Conservation (phyloP, 2,113 vertebrate species). For the Acanthisitta chloris region DNA sequence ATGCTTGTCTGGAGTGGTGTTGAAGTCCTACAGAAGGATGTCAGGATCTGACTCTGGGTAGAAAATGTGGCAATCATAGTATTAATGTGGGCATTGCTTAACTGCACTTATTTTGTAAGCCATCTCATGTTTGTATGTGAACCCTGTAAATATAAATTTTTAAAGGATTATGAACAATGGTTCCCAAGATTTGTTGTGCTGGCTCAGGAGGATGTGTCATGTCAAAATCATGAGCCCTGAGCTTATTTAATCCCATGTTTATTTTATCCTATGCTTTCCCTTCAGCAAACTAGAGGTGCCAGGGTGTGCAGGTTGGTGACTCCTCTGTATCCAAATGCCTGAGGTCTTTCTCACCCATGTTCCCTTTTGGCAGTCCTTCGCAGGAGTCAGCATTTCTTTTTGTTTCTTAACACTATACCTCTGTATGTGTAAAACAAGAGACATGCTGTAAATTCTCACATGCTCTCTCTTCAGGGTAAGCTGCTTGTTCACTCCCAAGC, state of each 20-base stretch:
- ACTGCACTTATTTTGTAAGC: neutral
- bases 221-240: neutral
- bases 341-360: rapidly evolving
- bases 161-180: neutral
- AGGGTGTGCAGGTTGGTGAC: neutral
- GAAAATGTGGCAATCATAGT: neutral
- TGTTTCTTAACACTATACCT: neutral
- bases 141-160: neutral
- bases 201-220: neutral
- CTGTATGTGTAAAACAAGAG: neutral
- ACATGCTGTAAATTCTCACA: rapidly evolving
- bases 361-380: neutral
- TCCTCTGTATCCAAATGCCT: neutral
- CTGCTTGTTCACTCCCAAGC: rapidly evolving
- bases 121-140: neutral
- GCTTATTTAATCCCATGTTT: neutral
- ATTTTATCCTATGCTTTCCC: neutral
- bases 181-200: neutral
- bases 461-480: neutral
- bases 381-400: neutral
- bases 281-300: neutral
- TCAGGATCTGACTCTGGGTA: neutral
- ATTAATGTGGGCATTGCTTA: neutral
- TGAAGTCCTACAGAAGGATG: neutral
- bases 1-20: neutral